Base-by-base conservation (phyloP, 2,888 invertebrate species). In the Apamea epomidion region DNA sequence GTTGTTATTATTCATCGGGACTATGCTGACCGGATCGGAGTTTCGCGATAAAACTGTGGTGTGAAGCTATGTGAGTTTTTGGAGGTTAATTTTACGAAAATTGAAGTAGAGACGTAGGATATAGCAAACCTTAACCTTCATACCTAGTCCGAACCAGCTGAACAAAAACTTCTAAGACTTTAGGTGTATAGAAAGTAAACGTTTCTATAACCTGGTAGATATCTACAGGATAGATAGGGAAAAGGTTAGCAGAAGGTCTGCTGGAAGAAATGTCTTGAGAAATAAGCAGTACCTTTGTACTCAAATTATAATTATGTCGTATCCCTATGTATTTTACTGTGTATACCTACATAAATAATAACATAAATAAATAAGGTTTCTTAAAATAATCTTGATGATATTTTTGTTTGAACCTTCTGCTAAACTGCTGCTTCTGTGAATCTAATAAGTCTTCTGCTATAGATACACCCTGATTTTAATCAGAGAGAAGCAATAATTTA, bases 1-100 rank as follows among this genome's bases (percentile, higher is more conserved):
- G 91, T 92, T 92, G 91, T 91, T 92, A 94, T 95, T 93, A 93
- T 91, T 95, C 83, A 87, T 82, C 69, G 72, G 25, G 60, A 75
- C 68, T 69, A 64, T 76, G 79, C 69, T 88, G 76, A 83, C 81
- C 87, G 69, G 76, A 88, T 88, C 78, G 6, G 65, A 68, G 68
- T 76, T 69, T 70, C 14, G 14, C n/a, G 51, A 75, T 83, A 87
- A 78, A 74, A 76, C 45, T 69, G 51, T 48, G 58, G 37, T 74
- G 12, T 12, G 16, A 48, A 21, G 58, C 45, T 67, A 16, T 42
- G 25, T 16, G 32, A 29, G n/a, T 21, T 58, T 70, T 71, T 45
- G 32, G 18, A 0, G 21, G 1, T 1, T 14, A 32, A 25, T 74
- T 82, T 70, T 29, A 42, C 16, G 21, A 37, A 37, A 68, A 29